Conservation (phyloP, 1,140 invertebrate species). For the Hyles euphorbiae region DNA sequence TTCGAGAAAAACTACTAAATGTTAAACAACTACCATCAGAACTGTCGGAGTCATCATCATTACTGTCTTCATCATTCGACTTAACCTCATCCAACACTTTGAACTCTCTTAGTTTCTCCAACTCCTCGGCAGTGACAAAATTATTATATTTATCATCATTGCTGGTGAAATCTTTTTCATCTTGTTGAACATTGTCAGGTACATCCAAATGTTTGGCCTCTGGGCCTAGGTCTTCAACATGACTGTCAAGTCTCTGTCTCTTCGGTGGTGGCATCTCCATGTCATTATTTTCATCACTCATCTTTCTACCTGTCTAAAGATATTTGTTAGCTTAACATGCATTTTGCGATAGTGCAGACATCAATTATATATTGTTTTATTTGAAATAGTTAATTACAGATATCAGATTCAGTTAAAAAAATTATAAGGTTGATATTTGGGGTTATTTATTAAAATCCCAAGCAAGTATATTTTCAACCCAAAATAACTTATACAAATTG, state of each 20-base stretch:
- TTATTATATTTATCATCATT: slow-evolving; percentile 41
- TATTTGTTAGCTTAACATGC: slow-evolving; percentile 17
- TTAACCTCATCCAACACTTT: slow-evolving; percentile 87
- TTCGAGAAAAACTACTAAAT: background rate
- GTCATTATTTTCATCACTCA: slow-evolving; percentile 32
- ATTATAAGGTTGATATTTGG: too few species aligned
- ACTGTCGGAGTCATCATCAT: slow-evolving; percentile 55
- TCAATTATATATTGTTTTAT: too few species aligned
- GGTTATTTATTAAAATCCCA: too few species aligned
- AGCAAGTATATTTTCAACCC: too few species aligned
- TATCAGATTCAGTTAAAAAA: too few species aligned
- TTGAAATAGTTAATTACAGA: too few species aligned
- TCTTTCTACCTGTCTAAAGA: slow-evolving; percentile 39
- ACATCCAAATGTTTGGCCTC: background rate
- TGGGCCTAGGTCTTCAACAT: background rate
- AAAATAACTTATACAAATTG: too few species aligned
- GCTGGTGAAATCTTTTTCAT: slow-evolving; percentile 19
- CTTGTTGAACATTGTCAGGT: slow-evolving; percentile 2
- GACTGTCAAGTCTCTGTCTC: slow-evolving; percentile 29
- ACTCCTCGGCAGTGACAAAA: slow-evolving; percentile 48
- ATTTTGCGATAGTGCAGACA: slow-evolving; percentile 1
- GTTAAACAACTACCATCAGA: slow-evolving; percentile 58
- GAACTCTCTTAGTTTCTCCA: slow-evolving; percentile 76
- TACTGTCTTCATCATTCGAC: slow-evolving; percentile 76
- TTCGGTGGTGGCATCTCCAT: slow-evolving; percentile 25